phyloP scores from a whole-genome alignment of 2,113 vertebrate genomes.

The Canis aureus region DNA sequence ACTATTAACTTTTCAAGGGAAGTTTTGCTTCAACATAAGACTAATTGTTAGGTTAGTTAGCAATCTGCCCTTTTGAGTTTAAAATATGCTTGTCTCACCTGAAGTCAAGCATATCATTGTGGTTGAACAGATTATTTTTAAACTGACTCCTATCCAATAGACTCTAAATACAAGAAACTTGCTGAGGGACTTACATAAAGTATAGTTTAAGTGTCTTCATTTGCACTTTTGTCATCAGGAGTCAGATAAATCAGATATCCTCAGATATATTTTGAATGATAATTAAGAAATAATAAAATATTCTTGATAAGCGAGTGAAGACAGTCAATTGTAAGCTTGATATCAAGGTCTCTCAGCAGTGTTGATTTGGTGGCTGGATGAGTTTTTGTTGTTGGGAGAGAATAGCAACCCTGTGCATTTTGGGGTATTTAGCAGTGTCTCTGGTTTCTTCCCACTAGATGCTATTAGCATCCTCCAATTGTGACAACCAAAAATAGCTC shows the following conservation, averaged over 20 bases:
- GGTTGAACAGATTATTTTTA: neutral
- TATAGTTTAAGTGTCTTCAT: neutral
- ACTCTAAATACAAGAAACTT: slow-evolving; percentile 31
- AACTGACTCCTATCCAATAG: neutral
- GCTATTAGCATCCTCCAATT: neutral
- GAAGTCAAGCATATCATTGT: neutral
- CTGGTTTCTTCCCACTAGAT: neutral
- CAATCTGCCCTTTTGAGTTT: neutral
- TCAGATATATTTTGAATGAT: slow-evolving; percentile 4
- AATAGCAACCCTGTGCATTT: neutral
- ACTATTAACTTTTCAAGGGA: neutral
- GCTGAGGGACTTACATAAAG: neutral
- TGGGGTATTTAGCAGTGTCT: neutral
- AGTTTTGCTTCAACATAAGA: neutral
- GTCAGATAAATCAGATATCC: slow-evolving; percentile 7
- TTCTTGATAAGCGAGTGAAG: neutral
- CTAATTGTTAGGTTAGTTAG: neutral
- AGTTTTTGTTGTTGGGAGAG: neutral
- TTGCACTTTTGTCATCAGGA: slow-evolving; percentile 12
- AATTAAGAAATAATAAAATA: neutral
- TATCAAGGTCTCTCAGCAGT: neutral
- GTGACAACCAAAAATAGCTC: neutral
- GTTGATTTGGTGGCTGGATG: neutral
- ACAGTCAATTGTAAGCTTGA: neutral
- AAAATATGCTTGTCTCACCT: neutral